Base-by-base conservation (phyloP, 2,888 invertebrate species). In the Rhaphigaster nebulosa region DNA sequence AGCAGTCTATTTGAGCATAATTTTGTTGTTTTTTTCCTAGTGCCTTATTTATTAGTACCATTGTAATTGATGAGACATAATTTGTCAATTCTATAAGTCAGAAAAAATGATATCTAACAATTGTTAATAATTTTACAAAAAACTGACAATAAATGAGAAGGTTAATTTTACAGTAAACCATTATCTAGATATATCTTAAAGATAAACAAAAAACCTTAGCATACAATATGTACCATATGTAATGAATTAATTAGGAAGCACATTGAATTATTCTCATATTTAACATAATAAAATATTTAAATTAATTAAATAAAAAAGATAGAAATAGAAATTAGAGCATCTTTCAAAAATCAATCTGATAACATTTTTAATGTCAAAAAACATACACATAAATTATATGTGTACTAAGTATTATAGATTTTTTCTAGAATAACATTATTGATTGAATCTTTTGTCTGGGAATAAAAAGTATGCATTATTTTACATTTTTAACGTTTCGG, bases 31-130 rank as follows among this genome's bases (percentile, higher is more conserved):
- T 23, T 20, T 76, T 18, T 38, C 12, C 70, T 76, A 65, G 4
- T 0, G 26, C n/a, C n/a, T n/a, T 65, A 76, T 38, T 76, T 76
- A 76, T 76, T 76, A 76, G 70, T 76, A 76, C 70, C 70, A 76
- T 76, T 76, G 23, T 76, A 76, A 6, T 76, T 38, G 8, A 8
- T 38, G 23, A 76, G 18, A 38, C 70, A 6, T 38, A 38, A 76
- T 38, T 76, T 76, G 5, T 38, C 38, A 23, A 38, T 76, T 29
- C 15, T 65, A 29, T 65, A 15, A 65, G n/a, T 15, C 3, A 8
- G 26, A 70, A 76, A 34, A 38, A 76, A 34, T 15, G 6, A 76
- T 76, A 38, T 20, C 20, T 38, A 76, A 38, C 8, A 76, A 29
- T 29, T 29, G 12, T 76, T 34, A 70, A 70, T 29, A 70, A 70